phyloP scores from a whole-genome alignment of 2,888 invertebrate genomes.

The Elysia crispata region DNA sequence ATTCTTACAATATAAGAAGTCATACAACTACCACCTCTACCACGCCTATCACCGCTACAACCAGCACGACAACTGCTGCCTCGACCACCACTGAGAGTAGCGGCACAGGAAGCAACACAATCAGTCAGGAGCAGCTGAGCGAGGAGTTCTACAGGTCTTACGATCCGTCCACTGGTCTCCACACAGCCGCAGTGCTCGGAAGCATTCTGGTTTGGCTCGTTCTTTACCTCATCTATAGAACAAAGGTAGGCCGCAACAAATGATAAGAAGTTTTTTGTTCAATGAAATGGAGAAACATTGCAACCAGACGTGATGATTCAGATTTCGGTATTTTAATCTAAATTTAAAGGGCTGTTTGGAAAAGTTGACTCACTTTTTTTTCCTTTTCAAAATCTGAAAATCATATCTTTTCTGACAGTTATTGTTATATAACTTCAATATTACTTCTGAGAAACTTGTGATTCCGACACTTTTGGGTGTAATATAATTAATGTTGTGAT shows the following conservation, averaged over 20 bases:
- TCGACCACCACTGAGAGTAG: constrained; percentile 24
- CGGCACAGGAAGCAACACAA: constrained; percentile 17
- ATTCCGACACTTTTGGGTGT: too few relatives aligned
- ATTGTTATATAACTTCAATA: too few relatives aligned
- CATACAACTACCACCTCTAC: neutral
- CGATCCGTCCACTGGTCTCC: constrained; percentile 64
- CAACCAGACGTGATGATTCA: too few relatives aligned
- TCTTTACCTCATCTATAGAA: constrained; percentile 61
- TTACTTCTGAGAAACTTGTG: too few relatives aligned
- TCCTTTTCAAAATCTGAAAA: too few relatives aligned
- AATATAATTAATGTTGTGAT: too few relatives aligned
- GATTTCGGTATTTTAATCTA: too few relatives aligned
- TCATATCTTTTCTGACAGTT: too few relatives aligned
- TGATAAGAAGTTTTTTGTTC: too few relatives aligned
- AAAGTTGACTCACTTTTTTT: too few relatives aligned
- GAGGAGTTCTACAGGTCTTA: constrained; percentile 61
- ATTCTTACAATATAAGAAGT: constrained; percentile 1
- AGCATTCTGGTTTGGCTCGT: constrained; percentile 63
- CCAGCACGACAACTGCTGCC: constrained; percentile 31
- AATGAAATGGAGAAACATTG: too few relatives aligned
- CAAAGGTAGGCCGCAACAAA: constrained; percentile 49
- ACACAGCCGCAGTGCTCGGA: constrained; percentile 64
- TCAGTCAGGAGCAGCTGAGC: constrained; percentile 43
- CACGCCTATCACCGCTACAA: neutral
- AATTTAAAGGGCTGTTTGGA: too few relatives aligned